These are phyloP conservation scores for Pyrgilauda ruficollis DNA, from an alignment of 2,113 vertebrate species.

Conservation along the genomic window DNA sequence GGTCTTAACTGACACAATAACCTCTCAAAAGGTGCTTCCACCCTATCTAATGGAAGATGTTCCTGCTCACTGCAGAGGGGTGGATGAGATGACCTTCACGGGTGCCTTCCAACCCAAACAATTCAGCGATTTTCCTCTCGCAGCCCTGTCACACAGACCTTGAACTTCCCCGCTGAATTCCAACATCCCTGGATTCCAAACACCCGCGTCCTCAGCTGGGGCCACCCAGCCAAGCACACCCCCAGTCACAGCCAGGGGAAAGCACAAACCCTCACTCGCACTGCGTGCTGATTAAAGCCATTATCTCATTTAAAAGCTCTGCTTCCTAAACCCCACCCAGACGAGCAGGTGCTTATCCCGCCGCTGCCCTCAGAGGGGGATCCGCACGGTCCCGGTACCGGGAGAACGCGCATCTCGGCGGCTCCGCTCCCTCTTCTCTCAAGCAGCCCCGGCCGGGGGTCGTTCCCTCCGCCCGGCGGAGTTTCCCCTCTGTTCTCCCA, in stretches of 20 bases:
- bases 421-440: background rate
- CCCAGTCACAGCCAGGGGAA: accelerated
- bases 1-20: accelerated
- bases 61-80: background rate
- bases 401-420: background rate
- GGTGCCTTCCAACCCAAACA: background rate
- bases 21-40: background rate
- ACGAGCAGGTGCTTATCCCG: background rate
- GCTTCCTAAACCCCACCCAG: background rate
- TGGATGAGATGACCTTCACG: background rate
- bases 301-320: background rate
- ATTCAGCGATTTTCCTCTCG: accelerated
- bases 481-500: background rate
- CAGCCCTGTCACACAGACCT: background rate
- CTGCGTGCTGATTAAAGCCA: accelerated
- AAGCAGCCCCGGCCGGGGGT: background rate
- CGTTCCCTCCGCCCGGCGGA: background rate
- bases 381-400: background rate
- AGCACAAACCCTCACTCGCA: background rate
- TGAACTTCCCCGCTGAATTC: background rate
- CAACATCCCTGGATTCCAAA: too few species aligned
- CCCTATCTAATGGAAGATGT: background rate
- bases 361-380: background rate
- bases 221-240: background rate
- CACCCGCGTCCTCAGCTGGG: background rate